Evolutionary conservation across 2,797 vertebrate genomes (phyloP).

Genomic region (Protosalanx chinensis): DNA sequence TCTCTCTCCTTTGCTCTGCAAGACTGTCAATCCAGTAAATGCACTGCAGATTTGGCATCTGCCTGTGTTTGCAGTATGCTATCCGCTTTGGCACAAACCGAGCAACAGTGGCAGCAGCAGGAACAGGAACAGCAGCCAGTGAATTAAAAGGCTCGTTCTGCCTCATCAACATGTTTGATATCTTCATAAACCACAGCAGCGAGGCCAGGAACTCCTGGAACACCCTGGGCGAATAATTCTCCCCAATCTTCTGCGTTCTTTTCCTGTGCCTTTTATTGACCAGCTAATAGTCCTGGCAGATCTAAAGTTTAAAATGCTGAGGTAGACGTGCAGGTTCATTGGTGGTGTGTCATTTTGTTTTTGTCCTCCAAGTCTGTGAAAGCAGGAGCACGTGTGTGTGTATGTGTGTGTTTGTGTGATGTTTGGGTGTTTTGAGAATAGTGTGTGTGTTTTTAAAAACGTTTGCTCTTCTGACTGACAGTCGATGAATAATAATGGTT

Average conservation of each 20-base stretch:
- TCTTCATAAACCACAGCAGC: slow-evolving; percentile 46
- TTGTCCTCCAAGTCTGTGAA: background rate
- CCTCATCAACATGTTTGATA: slow-evolving; percentile 58
- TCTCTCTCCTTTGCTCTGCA: slow-evolving; percentile 10
- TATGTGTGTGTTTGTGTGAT: background rate
- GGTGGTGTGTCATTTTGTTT: background rate
- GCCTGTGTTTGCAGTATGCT: slow-evolving; percentile 40
- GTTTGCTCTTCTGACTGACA: background rate
- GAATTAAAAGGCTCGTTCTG: slow-evolving; percentile 53
- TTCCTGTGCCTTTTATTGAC: slow-evolving; percentile 13
- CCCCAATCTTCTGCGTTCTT: background rate
- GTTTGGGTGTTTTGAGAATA: no score
- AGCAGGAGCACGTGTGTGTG: background rate
- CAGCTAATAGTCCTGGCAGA: background rate
- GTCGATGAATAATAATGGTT: background rate
- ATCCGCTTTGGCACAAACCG: slow-evolving; percentile 47
- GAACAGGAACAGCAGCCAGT: slow-evolving; percentile 29
- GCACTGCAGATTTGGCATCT: slow-evolving; percentile 50
- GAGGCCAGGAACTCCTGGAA: slow-evolving; percentile 31
- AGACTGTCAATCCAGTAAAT: slow-evolving; percentile 49
- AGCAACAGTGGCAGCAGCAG: slow-evolving; percentile 24
- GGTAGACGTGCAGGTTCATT: background rate
- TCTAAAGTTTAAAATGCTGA: background rate
- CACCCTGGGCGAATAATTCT: slow-evolving; percentile 25
- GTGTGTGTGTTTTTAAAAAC: background rate